Conservation (phyloP, 1,140 invertebrate species). For the Zaprionus africanus region DNA sequence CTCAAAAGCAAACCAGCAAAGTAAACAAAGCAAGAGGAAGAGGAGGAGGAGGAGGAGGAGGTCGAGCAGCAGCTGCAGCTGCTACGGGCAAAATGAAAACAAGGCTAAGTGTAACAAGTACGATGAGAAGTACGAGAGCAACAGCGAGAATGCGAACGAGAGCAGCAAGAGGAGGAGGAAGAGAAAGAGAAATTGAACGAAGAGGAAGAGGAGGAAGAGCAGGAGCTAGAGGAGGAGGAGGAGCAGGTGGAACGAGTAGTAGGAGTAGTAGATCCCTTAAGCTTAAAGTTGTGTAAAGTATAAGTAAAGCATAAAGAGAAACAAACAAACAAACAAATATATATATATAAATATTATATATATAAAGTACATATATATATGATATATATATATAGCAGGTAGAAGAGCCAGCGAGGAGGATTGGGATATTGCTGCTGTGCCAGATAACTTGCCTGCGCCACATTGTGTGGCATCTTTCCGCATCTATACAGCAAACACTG, state of each 20-base stretch:
- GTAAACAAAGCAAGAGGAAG: conserved; percentile 26
- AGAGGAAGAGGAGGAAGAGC: conserved; percentile 28
- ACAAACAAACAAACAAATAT: conserved; percentile 56
- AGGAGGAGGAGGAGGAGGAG: background rate
- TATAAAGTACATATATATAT: conserved; percentile 24
- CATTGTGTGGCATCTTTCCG: background rate
- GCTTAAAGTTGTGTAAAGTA: conserved; percentile 80
- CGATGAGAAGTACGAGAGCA: conserved; percentile 19
- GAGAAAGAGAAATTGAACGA: conserved; percentile 1
- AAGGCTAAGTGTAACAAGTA: conserved; percentile 64
- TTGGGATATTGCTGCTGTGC: conserved; percentile 26
- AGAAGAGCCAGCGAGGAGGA: conserved; percentile 17
- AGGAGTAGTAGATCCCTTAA: conserved; percentile 66
- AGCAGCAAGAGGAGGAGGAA: conserved; percentile 13
- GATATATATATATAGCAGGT: conserved; percentile 10
- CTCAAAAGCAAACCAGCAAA: conserved; percentile 22
- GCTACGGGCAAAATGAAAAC: conserved; percentile 51
- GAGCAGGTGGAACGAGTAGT: conserved; percentile 39
- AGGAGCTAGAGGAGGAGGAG: background rate
- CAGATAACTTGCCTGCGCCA: background rate
- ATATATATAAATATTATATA: conserved; percentile 56
- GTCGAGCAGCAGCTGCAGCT: conserved; percentile 24
- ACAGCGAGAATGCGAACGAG: conserved; percentile 25
- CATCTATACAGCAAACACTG: conserved; percentile 3
- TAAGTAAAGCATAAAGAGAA: conserved; percentile 58